Conservation (phyloP, 2,113 vertebrate genomes). For the Cnemophilus loriae region DNA sequence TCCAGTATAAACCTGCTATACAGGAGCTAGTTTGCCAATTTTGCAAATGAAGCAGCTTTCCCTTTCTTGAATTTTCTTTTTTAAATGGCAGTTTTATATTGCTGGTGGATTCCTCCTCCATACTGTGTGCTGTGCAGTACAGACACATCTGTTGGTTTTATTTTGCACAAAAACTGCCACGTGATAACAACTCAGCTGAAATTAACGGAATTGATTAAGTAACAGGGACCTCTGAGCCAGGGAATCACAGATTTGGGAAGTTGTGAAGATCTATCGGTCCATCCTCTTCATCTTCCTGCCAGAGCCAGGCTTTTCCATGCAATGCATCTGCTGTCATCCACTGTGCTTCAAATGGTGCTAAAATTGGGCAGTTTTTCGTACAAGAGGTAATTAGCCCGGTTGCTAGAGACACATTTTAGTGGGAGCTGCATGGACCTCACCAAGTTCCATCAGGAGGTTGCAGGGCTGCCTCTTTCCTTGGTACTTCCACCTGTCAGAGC, state of each 20-base stretch:
- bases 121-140: too few relatives aligned
- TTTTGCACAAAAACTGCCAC: not conserved
- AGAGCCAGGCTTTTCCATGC: not conserved
- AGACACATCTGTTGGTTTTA: not conserved
- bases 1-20: not conserved
- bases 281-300: not conserved
- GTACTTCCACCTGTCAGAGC: not conserved
- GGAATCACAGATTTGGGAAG: not conserved
- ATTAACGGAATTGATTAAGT: not conserved
- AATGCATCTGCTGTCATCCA: not conserved
- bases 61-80: not conserved
- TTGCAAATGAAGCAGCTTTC: not conserved
- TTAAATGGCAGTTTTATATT: not conserved
- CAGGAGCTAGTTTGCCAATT: not conserved
- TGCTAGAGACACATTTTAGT: fast-evolving
- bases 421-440: not conserved
- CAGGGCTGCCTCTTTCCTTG: not conserved
- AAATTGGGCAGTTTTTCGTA: not conserved
- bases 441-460: not conserved
- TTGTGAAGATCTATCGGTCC: not conserved
- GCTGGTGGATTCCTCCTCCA: not conserved
- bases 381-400: not conserved
- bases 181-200: not conserved
- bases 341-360: not conserved
- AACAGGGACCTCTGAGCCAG: not conserved